A percentile compares a stretch with the other conserved stretches of the same genome.
phyloP scores from a whole-genome alignment of 2,888 invertebrate species.

The Agrochola lychnidis region DNA sequence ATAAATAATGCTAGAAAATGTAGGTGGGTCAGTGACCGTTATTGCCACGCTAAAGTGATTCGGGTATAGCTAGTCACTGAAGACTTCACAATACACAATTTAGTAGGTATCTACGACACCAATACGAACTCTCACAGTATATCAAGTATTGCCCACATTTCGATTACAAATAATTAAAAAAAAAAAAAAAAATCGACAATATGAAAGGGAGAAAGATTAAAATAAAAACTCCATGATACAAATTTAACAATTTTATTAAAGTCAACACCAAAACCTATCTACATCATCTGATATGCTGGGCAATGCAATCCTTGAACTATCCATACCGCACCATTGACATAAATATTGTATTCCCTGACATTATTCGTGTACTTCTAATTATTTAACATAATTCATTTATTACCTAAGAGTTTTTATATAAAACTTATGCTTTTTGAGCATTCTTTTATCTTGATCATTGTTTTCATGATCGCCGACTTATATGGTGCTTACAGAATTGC shows the following conservation, averaged over 20 bases:
- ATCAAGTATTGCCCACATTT: too few species aligned
- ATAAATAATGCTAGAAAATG: too few species aligned
- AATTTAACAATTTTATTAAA: slow-evolving; percentile 89
- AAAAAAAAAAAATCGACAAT: neutral
- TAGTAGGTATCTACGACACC: neutral
- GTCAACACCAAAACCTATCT: slow-evolving; percentile 88
- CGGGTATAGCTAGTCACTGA: neutral
- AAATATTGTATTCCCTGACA: slow-evolving; percentile 64
- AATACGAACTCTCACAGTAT: neutral
- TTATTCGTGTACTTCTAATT: slow-evolving; percentile 65
- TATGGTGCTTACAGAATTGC: slow-evolving; percentile 14
- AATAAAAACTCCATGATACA: slow-evolving; percentile 74
- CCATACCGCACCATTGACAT: slow-evolving; percentile 63
- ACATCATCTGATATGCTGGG: slow-evolving; percentile 86
- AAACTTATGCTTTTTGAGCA: slow-evolving; percentile 77
- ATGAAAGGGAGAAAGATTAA: slow-evolving; percentile 1
- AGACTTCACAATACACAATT: neutral
- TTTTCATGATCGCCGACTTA: slow-evolving; percentile 52
- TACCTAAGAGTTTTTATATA: slow-evolving; percentile 67
- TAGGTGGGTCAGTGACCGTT: too few species aligned
- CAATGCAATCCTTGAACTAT: slow-evolving; percentile 75
- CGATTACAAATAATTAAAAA: neutral
- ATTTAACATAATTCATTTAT: slow-evolving; percentile 72
- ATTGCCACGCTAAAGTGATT: too few species aligned
- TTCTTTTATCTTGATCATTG: slow-evolving; percentile 65